These are phyloP conservation scores for Trematomus loennbergii DNA, from an alignment of 2,113 vertebrate genomes.

Conservation along the genomic window DNA sequence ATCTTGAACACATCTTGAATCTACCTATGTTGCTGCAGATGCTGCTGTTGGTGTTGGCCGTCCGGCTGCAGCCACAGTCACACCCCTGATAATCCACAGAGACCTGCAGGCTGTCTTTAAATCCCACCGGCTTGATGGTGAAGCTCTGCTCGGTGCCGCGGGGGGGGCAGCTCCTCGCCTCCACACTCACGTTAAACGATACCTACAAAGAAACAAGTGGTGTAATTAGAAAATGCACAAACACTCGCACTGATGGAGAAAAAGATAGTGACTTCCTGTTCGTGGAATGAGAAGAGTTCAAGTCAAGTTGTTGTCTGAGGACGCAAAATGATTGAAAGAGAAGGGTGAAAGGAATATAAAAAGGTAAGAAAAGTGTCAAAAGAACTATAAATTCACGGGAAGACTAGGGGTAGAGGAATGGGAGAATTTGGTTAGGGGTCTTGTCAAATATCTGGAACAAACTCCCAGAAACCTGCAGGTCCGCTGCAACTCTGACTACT, in stretches of 20 bases:
- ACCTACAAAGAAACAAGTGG: constrained; percentile 67
- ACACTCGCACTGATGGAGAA: neutral
- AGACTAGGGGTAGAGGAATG: too few species aligned
- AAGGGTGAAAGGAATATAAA: too few species aligned
- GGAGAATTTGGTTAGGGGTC: too few species aligned
- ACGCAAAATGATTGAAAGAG: too few species aligned
- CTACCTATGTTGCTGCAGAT: constrained; percentile 89
- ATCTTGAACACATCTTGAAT: too few species aligned
- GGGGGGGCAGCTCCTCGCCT: constrained; percentile 88
- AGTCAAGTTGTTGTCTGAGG: too few species aligned
- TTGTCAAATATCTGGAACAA: too few species aligned
- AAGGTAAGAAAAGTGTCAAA: too few species aligned
- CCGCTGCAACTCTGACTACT: too few species aligned
- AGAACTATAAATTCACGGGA: too few species aligned
- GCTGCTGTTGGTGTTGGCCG: constrained; percentile 79
- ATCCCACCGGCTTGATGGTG: constrained; percentile 93
- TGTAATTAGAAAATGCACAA: neutral
- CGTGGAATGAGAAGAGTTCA: neutral
- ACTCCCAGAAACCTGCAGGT: too few species aligned
- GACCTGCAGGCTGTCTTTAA: constrained; percentile 93
- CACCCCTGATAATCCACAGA: constrained; percentile 87
- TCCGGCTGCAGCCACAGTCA: constrained; percentile 86
- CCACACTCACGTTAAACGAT: constrained; percentile 92
- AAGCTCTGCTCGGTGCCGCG: constrained; percentile 81
- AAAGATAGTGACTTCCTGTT: constrained; percentile 1